A percentile compares a stretch with the other conserved stretches of the same genome.
Conservation (phyloP, 2,797 vertebrate species). For the Australoheros facetus region DNA sequence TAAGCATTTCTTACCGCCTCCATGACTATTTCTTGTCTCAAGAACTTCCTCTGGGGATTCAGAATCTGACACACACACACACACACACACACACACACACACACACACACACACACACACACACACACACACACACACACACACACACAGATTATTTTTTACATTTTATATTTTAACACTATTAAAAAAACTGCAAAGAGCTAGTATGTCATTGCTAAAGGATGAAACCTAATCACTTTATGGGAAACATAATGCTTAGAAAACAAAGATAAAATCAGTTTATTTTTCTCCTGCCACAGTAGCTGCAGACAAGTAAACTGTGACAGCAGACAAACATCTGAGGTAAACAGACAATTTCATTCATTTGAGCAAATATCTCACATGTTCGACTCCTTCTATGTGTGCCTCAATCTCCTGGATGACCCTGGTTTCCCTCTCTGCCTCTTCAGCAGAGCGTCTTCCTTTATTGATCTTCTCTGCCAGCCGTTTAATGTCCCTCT, state of each 20-base stretch:
- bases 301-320: too few relatives aligned
- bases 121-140: not conserved
- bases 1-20: constrained; percentile 88
- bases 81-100: too few relatives aligned
- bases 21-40: constrained; percentile 97
- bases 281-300: too few relatives aligned
- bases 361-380: constrained; percentile 65
- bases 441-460: constrained; percentile 93
- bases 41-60: constrained; percentile 92
- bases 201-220: not conserved
- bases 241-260: not conserved
- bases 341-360: not conserved
- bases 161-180: not conserved
- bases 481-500: constrained; percentile 94
- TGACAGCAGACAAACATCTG: not conserved
- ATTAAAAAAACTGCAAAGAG: not conserved
- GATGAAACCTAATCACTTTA: not conserved
- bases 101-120: constrained; percentile 18
- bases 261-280: not conserved
- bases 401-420: constrained; percentile 98
- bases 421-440: constrained; percentile 91
- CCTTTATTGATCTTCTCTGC: constrained; percentile 97
- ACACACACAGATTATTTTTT: constrained; percentile 12
- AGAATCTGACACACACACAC: constrained; percentile 84
- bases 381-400: constrained; percentile 96